Conservation (phyloP, 2,113 vertebrate genomes). For the Silurus meridionalis region DNA sequence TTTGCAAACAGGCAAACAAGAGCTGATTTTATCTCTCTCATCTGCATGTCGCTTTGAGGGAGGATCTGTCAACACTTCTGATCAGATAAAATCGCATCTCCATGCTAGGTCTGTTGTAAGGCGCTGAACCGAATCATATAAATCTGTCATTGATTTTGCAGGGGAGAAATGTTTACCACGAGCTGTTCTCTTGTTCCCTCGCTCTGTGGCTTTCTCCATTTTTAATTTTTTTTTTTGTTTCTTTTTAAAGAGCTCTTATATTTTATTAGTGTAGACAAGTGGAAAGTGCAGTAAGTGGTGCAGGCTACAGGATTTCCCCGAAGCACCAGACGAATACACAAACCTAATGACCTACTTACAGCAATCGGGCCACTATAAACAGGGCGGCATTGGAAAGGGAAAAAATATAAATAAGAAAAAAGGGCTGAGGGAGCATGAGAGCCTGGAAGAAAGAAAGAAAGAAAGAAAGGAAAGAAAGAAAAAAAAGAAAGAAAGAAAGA, state of each 20-base stretch:
- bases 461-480: not conserved
- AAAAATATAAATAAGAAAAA: conserved; percentile 7
- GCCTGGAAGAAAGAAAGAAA: not conserved
- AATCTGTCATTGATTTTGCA: conserved; percentile 23
- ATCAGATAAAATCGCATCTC: conserved; percentile 22
- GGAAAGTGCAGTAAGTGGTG: conserved; percentile 9
- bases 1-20: conserved; percentile 67
- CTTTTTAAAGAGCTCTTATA: not conserved
- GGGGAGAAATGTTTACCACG: not conserved
- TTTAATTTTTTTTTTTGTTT: not conserved
- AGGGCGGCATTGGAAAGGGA: not conserved
- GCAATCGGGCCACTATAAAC: conserved; percentile 4
- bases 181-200: not conserved
- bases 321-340: not conserved
- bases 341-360: conserved; percentile 30
- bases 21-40: conserved; percentile 42
- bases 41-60: conserved; percentile 16
- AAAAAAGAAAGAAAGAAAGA: not conserved
- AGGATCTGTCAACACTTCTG: conserved; percentile 31
- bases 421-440: not conserved
- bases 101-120: not conserved
- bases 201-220: not conserved
- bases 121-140: conserved; percentile 9
- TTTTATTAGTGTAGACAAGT: conserved; percentile 32
- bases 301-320: not conserved